Evolutionary conservation across 2,888 invertebrate species (phyloP).

Genomic region (Epiblema foenella): DNA sequence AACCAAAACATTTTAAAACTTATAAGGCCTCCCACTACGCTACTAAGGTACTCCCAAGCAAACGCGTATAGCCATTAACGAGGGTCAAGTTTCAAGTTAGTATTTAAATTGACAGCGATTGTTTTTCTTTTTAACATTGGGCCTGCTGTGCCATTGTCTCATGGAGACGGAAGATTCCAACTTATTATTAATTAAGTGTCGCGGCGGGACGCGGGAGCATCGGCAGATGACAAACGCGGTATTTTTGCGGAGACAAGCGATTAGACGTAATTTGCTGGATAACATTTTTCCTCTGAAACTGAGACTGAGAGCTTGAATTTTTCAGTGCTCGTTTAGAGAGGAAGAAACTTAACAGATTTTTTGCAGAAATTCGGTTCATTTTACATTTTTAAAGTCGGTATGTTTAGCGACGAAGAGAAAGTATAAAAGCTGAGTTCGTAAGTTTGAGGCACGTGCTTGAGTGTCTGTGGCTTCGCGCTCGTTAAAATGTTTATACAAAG

Average conservation of each 20-base stretch:
- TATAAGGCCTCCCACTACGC: too few species aligned
- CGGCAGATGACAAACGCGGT: constrained; percentile 57
- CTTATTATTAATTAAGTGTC: constrained; percentile 71
- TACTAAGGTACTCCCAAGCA: too few species aligned
- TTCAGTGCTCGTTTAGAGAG: constrained; percentile 31
- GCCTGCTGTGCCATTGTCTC: constrained; percentile 14
- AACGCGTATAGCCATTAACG: constrained; percentile 17
- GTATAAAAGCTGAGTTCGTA: constrained; percentile 16
- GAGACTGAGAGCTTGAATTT: constrained; percentile 47
- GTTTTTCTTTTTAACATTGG: neutral
- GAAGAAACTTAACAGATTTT: constrained; percentile 29
- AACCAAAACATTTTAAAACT: too few species aligned
- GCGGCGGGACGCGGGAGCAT: constrained; percentile 59
- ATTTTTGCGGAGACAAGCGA: constrained; percentile 56
- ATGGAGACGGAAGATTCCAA: constrained; percentile 55
- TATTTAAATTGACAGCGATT: constrained; percentile 6
- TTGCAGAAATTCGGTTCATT: constrained; percentile 23
- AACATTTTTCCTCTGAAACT: constrained; percentile 54
- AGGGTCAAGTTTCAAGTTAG: constrained; percentile 10
- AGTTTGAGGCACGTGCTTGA: constrained; percentile 31
- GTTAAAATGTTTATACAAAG: constrained; percentile 21
- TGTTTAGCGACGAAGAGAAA: constrained; percentile 26
- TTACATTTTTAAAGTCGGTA: constrained; percentile 25
- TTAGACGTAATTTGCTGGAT: constrained; percentile 58
- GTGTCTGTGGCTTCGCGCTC: constrained; percentile 21